A percentile compares a stretch with the other conserved stretches of the same genome.
These are phyloP conservation scores for Acanthurus lineatus DNA, from an alignment of 2,797 vertebrate genomes.

Conservation along the genomic window DNA sequence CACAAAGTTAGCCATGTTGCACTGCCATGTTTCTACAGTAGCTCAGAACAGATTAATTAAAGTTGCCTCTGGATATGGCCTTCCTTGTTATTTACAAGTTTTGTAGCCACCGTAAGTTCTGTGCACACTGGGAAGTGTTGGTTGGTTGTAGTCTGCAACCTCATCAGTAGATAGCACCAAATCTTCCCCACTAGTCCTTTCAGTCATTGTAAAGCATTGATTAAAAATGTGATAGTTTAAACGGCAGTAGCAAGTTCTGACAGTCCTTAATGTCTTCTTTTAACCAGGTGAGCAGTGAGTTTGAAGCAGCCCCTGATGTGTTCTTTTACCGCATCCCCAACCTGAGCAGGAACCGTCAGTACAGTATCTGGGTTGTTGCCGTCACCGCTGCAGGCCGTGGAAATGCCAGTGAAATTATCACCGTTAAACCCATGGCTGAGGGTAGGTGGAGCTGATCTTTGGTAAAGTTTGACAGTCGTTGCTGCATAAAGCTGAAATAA, in stretches of 20 bases:
- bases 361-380: slow-evolving; percentile 98
- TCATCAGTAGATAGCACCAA: too few relatives aligned
- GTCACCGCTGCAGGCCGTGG: slow-evolving; percentile 96
- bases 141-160: too few relatives aligned
- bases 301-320: slow-evolving; percentile 95
- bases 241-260: too few relatives aligned
- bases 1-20: too few relatives aligned
- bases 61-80: too few relatives aligned
- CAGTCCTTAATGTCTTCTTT: slow-evolving; percentile 36
- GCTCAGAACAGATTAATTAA: too few relatives aligned
- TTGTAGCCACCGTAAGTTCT: too few relatives aligned
- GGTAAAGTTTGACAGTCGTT: not conserved
- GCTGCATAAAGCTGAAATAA: not conserved
- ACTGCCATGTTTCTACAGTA: too few relatives aligned
- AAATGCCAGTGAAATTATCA: slow-evolving; percentile 97
- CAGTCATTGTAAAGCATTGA: not conserved
- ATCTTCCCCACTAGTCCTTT: too few relatives aligned
- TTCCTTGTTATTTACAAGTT: too few relatives aligned
- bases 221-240: slow-evolving; percentile 29
- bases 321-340: slow-evolving; percentile 97
- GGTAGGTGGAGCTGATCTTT: slow-evolving; percentile 80
- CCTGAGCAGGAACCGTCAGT: slow-evolving; percentile 94
- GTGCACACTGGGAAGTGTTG: too few relatives aligned
- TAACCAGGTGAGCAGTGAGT: slow-evolving; percentile 96
- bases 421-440: slow-evolving; percentile 95